Base-by-base conservation (phyloP, 2,888 invertebrate genomes). In the Erannis defoliaria region DNA sequence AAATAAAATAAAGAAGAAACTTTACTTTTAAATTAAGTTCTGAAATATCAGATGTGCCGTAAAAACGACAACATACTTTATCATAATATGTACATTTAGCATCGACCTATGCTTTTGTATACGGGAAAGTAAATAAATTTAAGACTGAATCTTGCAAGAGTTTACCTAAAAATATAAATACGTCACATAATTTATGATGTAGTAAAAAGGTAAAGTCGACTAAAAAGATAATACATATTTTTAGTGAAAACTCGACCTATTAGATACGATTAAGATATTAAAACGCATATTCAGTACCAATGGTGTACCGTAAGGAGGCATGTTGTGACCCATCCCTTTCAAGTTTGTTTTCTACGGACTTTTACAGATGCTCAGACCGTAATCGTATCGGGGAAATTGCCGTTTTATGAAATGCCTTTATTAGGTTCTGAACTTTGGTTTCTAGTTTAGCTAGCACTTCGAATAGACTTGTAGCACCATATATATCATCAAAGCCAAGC, bases 391-490 rank as follows among this genome's bases (percentile, higher is more conserved):
- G 49, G 23, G 46, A 61, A 61, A 57, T 61, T 45, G 38, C 56
- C 29, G 54, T 51, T 46, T 59, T 48, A 48, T 51, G 26, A 38
- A 42, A 55, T 40, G 16, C 45, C 49, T 49, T 50, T 35, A n/a
- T 45, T 38, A 43, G 50, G 38, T 12, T 31, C 19, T 40, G 6
- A 33, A 51, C 50, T 51, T 55, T 55, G 31, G 8, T 40, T 38
- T 51, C 43, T 18, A 43, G 19, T 35, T 21, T 18, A 33, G 26
- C 31, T 40, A 53, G 23, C 31, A 5, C 35, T 14, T 18, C 37
- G 49, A 29, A 60, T 55, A 26, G 54, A 61, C 43, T 37, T 50
- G 49, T 62, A 6, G 57, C 29, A n/a, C 66, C 68, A 19, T 66
- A 64, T 54, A 64, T 5, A 63, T 37, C 49, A 50, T 64, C 54